These are phyloP conservation scores for Sesia apiformis DNA, from an alignment of 2,888 invertebrate species.

Conservation along the genomic window DNA sequence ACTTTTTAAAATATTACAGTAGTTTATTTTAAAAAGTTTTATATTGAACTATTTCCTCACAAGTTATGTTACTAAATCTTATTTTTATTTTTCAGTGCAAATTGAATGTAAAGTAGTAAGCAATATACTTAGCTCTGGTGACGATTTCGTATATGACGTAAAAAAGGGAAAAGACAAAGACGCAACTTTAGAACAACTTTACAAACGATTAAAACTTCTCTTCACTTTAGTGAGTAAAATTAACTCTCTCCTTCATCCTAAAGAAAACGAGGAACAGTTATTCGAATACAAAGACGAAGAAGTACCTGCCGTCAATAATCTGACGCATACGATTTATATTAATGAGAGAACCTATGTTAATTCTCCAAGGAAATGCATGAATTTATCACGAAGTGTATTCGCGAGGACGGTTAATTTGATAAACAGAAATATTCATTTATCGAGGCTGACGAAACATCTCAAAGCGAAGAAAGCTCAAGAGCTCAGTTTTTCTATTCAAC, in stretches of 20 bases:
- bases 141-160: constrained; percentile 32
- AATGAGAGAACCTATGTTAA: constrained; percentile 34
- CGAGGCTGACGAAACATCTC: constrained; percentile 41
- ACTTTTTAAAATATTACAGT: too few relatives aligned
- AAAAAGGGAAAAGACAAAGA: constrained; percentile 26
- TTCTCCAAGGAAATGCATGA: constrained; percentile 20
- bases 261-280: constrained; percentile 44
- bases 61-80: neutral
- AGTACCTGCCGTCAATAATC: constrained; percentile 22
- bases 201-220: constrained; percentile 51
- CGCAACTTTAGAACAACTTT: constrained; percentile 35
- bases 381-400: constrained; percentile 46
- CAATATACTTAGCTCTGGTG: constrained; percentile 32
- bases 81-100: constrained; percentile 31
- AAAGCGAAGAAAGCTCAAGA: constrained; percentile 35
- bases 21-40: too few relatives aligned
- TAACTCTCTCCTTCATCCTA: constrained; percentile 39
- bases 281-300: constrained; percentile 32
- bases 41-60: too few relatives aligned
- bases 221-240: constrained; percentile 52
- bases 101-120: constrained; percentile 58
- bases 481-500: constrained; percentile 50
- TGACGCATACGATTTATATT: constrained; percentile 37
- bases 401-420: constrained; percentile 30
- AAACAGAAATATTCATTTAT: constrained; percentile 31